Evolutionary conservation across 1,140 invertebrate species (phyloP).

Genomic region (Drosophila littoralis): DNA sequence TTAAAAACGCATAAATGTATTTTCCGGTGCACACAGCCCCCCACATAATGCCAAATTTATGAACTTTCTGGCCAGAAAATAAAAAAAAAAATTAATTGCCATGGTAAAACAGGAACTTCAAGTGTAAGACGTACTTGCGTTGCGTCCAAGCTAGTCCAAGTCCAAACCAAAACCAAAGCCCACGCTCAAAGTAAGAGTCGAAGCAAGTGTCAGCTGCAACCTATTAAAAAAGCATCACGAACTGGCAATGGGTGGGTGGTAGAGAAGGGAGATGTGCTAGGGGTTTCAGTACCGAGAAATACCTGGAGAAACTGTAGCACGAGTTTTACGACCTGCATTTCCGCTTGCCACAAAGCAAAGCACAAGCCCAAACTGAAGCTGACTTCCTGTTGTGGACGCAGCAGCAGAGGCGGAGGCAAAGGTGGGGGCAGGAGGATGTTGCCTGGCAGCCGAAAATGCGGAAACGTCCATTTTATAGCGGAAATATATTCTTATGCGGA

Average conservation of each 20-base stretch:
- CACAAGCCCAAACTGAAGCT: conserved; percentile 49
- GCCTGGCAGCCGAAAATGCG: conserved; percentile 65
- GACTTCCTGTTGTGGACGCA: conserved; percentile 72
- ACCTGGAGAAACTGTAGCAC: conserved; percentile 36
- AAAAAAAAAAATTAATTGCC: conserved; percentile 70
- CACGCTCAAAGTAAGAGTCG: not conserved
- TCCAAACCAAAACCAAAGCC: not conserved
- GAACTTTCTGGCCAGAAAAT: conserved; percentile 47
- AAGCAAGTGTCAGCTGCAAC: conserved; percentile 68
- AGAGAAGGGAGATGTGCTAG: not conserved
- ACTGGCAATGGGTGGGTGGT: conserved; percentile 3
- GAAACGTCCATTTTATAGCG: conserved; percentile 81
- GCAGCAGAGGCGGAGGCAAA: not conserved
- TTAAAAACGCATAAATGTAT: conserved; percentile 81
- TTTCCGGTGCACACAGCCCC: conserved; percentile 54
- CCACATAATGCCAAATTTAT: conserved; percentile 70
- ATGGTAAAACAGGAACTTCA: conserved; percentile 45
- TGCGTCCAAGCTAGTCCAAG: conserved; percentile 25
- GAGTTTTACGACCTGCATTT: conserved; percentile 66
- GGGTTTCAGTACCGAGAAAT: conserved; percentile 5
- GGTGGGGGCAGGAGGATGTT: not conserved
- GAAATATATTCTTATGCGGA: conserved; percentile 82
- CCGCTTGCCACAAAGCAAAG: conserved; percentile 60
- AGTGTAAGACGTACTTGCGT: conserved; percentile 29
- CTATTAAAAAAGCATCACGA: conserved; percentile 76